Percentiles rank a stretch among this genome's conserved stretches.
These are phyloP conservation scores for Dipodomys spectabilis DNA, from an alignment of 2,113 vertebrate genomes.

Conservation along the genomic window DNA sequence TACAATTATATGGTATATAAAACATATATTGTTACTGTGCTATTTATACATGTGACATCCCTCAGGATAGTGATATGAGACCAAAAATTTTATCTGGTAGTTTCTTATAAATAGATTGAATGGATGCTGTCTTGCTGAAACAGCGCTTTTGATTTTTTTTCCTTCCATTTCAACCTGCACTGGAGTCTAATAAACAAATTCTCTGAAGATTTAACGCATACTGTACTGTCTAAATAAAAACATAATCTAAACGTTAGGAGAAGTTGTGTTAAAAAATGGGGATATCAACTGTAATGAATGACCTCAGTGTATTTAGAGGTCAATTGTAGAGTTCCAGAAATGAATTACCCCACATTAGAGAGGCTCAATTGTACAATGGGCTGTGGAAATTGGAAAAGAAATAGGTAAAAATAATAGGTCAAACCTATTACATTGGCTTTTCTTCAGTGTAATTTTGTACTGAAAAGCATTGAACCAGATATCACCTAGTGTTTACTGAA, in stretches of 20 bases:
- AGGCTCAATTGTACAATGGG: slow-evolving; percentile 60
- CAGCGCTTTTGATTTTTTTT: slow-evolving; percentile 43
- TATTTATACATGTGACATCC: slow-evolving; percentile 49
- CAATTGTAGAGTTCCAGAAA: slow-evolving; percentile 60
- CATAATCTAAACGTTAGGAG: slow-evolving; percentile 50
- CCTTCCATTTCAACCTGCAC: slow-evolving; percentile 52
- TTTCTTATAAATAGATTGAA: slow-evolving; percentile 38
- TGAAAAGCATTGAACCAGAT: slow-evolving; percentile 73
- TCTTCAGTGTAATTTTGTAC: slow-evolving; percentile 71
- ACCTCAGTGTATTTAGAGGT: slow-evolving; percentile 41
- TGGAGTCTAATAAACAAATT: slow-evolving; percentile 44
- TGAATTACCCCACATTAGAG: slow-evolving; percentile 71
- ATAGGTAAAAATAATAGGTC: slow-evolving; percentile 78
- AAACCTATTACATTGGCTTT: slow-evolving; percentile 76
- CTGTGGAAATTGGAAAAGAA: slow-evolving; percentile 81
- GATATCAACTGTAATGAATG: slow-evolving; percentile 48
- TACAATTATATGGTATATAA: slow-evolving; percentile 59
- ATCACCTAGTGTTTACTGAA: slow-evolving; percentile 75
- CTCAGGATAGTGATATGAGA: slow-evolving; percentile 3
- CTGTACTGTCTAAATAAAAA: slow-evolving; percentile 58
- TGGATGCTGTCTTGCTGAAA: slow-evolving; percentile 1
- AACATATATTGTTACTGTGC: slow-evolving; percentile 51
- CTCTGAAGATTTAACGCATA: slow-evolving; percentile 57
- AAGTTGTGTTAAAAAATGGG: slow-evolving; percentile 40
- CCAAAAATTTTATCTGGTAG: slow-evolving; percentile 37